Percentiles rank a stretch among this genome's conserved stretches.
phyloP scores from a whole-genome alignment of 2,888 invertebrate genomes.

The Teleiodes luculella region DNA sequence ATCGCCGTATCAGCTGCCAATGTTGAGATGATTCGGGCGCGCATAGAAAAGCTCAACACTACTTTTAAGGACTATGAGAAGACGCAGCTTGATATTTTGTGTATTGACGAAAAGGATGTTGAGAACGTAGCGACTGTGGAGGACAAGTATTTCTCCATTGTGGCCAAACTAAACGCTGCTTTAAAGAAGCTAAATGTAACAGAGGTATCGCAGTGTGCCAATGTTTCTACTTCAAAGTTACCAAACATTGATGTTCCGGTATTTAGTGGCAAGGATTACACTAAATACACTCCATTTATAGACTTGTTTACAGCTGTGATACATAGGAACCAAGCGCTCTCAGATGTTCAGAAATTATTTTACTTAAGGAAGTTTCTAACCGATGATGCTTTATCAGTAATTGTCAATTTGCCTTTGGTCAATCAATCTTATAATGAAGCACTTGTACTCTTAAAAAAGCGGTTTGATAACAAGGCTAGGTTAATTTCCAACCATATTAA shows the following conservation, averaged over 20 bases:
- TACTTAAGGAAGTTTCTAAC: constrained; percentile 20
- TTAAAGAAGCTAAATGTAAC: not conserved
- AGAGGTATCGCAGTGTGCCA: not conserved
- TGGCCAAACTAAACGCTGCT: not conserved
- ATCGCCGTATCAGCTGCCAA: not conserved
- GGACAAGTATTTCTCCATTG: not conserved
- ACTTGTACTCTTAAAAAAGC: constrained; percentile 13
- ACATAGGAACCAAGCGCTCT: constrained; percentile 19
- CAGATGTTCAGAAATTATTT: constrained; percentile 20
- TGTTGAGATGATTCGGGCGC: constrained; percentile 3
- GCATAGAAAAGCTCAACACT: constrained; percentile 7
- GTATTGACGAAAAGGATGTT: constrained; percentile 5
- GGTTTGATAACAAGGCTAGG: constrained; percentile 18
- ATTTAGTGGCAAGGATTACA: constrained; percentile 19
- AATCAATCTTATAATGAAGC: constrained; percentile 19
- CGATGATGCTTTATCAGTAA: constrained; percentile 11
- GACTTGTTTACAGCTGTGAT: constrained; percentile 24
- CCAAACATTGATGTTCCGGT: constrained; percentile 20
- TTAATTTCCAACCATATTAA: constrained; percentile 17
- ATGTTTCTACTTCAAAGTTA: constrained; percentile 16
- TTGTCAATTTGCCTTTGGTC: constrained; percentile 19
- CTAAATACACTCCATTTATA: constrained; percentile 20
- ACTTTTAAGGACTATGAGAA: constrained; percentile 7
- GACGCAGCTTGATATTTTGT: constrained; percentile 10
- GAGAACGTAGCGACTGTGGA: not conserved